These are phyloP conservation scores for Urocynchramus pylzowi DNA, from an alignment of 2,113 vertebrate species.

Conservation along the genomic window DNA sequence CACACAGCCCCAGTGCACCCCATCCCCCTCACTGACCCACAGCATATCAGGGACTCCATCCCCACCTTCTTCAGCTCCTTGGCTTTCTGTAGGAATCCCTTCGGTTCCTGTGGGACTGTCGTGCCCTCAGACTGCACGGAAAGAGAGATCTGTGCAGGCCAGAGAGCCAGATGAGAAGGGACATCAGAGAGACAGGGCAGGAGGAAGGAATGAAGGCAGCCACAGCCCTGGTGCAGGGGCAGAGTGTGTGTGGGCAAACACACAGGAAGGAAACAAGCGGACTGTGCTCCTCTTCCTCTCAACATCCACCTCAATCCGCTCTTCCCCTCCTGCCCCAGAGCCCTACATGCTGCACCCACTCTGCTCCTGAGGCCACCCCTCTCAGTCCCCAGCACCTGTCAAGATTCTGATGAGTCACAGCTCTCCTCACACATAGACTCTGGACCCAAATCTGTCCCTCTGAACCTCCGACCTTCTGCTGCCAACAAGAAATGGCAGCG, in stretches of 20 bases:
- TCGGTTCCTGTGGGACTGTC: fast-evolving
- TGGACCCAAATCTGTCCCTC: not conserved
- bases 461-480: not conserved
- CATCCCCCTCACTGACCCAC: not conserved
- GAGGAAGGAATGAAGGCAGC: not conserved
- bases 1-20: not conserved
- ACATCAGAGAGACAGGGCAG: not conserved
- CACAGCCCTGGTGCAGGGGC: too few species aligned
- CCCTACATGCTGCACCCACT: not conserved
- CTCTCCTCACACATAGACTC: slow-evolving; percentile 26
- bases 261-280: fast-evolving
- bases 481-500: not conserved
- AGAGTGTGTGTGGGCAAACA: not conserved
- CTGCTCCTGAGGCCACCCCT: not conserved
- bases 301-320: not conserved
- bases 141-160: not conserved
- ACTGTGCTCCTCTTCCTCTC: not conserved
- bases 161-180: not conserved
- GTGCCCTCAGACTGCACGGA: fast-evolving
- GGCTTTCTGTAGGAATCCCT: not conserved
- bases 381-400: not conserved
- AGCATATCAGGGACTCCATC: not conserved
- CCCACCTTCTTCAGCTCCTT: not conserved
- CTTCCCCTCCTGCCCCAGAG: not conserved
- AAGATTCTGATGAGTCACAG: not conserved